Evolutionary conservation across 1,140 invertebrate species (phyloP), one percentile per base, ranked within the genome.

Genomic region (Holcopasites calliopsidis): DNA sequence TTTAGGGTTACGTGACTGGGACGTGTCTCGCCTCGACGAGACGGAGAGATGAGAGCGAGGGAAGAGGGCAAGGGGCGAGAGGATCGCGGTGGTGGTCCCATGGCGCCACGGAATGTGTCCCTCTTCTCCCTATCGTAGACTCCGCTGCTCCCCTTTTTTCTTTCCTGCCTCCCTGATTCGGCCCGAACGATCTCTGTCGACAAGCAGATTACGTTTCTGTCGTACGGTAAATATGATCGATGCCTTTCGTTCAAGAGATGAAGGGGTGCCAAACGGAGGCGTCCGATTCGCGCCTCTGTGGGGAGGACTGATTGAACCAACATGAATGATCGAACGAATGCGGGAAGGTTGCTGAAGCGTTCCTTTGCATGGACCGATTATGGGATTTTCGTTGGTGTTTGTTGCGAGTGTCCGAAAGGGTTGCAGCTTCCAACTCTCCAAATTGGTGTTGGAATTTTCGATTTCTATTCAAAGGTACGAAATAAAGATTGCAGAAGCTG

Each of bases 1-100:
- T 86, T 86, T 79, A 76, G 81, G 68, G 70, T 83, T 84, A 85
- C 82, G 82, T 84, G 84, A 85, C 77, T 83, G 76, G 77, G 40
- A 71, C 80, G 73, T 75, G 77, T 76, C 75, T 78, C 71, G 70
- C 13, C 3, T 3, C 49, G 21, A 57, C 26, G 50, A 60, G 58
- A 71, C 33, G 23, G 42, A 35, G 28, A 44, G 62, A 55, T 38
- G 33, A 42, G 31, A 44, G 23, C 16, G 54, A 35, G 52, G 35
- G 65, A 49, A 47, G 50, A 58, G 40, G 54, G 47, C 49, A 31
- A 31, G 57, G 70, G 49, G 50, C 55, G 31, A 11, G 21, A 40
- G 11, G 31, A 33, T n/a, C 11, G 16, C 18, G 16, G 42, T 40
- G 31, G 40, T 71, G 73, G 73, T 76, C 74, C 68, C 68, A 62